phyloP scores from a whole-genome alignment of 2,888 invertebrate genomes.

The Pristionchus fissidentatus region DNA sequence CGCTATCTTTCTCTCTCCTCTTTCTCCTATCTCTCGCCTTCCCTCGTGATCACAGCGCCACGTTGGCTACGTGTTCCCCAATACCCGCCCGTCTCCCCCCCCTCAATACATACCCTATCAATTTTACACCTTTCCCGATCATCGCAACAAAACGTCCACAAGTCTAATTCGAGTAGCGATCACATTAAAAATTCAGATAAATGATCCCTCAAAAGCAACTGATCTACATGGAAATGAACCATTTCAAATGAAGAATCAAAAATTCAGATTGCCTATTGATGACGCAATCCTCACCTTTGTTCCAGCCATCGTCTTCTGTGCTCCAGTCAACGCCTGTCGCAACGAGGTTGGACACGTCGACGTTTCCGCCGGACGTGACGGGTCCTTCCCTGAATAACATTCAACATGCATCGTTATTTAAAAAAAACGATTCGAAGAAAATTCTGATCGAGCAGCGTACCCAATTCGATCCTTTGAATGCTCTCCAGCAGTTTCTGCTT shows the following conservation, averaged over 20 bases:
- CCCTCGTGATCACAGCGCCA: slow-evolving; percentile 36
- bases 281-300: slow-evolving; percentile 46
- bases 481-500: slow-evolving; percentile 75
- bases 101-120: slow-evolving; percentile 24
- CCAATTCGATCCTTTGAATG: slow-evolving; percentile 75
- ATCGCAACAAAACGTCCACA: too few species aligned
- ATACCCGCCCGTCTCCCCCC: not conserved
- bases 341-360: slow-evolving; percentile 53
- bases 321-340: slow-evolving; percentile 62
- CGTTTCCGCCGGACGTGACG: slow-evolving; percentile 43
- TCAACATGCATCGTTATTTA: not conserved
- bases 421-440: not conserved
- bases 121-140: slow-evolving; percentile 2
- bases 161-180: not conserved
- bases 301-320: slow-evolving; percentile 53
- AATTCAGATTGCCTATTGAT: not conserved
- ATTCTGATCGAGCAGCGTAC: slow-evolving; percentile 49
- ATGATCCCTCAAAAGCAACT: not conserved
- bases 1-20: not conserved
- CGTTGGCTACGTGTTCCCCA: slow-evolving; percentile 4
- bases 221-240: not conserved
- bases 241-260: not conserved
- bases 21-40: not conserved
- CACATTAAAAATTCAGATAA: not conserved
- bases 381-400: slow-evolving; percentile 42